phyloP scores from a whole-genome alignment of 1,140 invertebrate genomes.

The Phymorhynchus buccinoides region DNA sequence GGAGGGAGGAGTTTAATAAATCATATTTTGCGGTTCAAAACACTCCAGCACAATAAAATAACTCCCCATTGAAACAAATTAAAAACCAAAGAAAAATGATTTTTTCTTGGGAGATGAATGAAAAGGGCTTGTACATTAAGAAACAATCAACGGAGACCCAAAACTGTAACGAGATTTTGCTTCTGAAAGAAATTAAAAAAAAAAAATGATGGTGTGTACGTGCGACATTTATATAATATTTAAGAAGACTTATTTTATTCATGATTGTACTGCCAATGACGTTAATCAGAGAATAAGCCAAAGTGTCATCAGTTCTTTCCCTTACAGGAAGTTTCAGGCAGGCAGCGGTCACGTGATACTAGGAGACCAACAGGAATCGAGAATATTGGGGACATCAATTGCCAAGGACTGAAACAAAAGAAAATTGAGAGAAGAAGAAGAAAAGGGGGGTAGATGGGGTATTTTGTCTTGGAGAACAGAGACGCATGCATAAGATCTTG shows the following conservation, averaged over 20 bases:
- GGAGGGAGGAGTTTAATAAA: neutral
- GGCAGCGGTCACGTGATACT: neutral
- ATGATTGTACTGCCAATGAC: neutral
- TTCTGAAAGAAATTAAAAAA: neutral
- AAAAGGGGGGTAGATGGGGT: too few relatives aligned
- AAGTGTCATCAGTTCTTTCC: neutral
- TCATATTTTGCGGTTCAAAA: slow-evolving; percentile 26
- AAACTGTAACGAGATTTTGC: neutral
- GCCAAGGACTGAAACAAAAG: too few relatives aligned
- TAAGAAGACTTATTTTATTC: neutral
- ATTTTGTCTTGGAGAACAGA: too few relatives aligned
- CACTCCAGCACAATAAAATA: neutral
- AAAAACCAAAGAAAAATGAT: neutral
- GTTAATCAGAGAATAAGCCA: neutral
- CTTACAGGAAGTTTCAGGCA: too few relatives aligned
- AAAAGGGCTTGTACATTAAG: neutral
- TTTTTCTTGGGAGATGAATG: neutral
- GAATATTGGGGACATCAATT: neutral
- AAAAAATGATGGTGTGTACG: neutral
- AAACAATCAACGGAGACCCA: neutral
- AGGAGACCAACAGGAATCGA: neutral
- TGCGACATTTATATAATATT: neutral
- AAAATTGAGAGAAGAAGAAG: too few relatives aligned
- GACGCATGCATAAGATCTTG: too few relatives aligned
- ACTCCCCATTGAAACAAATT: neutral